Base-by-base conservation (phyloP, 1,140 invertebrate species). In the Drosophila sp. region DNA sequence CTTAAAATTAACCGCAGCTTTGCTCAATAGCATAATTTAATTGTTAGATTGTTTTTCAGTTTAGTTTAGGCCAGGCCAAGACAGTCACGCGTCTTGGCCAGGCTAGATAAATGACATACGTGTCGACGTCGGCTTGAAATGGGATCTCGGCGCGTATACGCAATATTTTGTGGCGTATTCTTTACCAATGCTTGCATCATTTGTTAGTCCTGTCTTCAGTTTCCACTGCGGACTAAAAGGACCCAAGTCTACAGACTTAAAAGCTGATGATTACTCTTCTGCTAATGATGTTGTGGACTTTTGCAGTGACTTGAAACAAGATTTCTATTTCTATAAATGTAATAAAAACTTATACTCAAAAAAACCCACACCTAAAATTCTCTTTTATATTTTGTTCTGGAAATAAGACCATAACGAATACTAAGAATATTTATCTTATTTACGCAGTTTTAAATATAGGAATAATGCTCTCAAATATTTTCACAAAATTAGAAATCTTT, bases 61-160 rank as follows among this genome's bases (percentile, higher is more conserved):
- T 38, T 11, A 53, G 29, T 13, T 13, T 38, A 25, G 14, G 38
- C 7, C 36, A 53, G 21, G 21, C 1, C 21, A 21, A 4, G 21
- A 21, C 38, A 54, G 56, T 25, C 57, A 69, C 48, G 57, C 41
- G n/a, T 16, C 50, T 11, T 29, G 45, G 36, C n/a, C 38, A 41
- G 53, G 48, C 62, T 79, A 83, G 76, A 83, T 84, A 79, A 83
- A 83, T 83, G 76, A 84, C 72, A 76, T 72, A 75, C 71, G 56
- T 83, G 76, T 79, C 66, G 63, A 38, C 40, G n/a, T n/a, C 25
- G 41, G 8, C 34, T 38, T 40, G 6, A 45, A 67, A 51, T 43
- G 46, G 53, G 48, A 62, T 25, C 29, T 13, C 32, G 25, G 27
- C 8, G 54, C 73, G 54, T 76, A 57, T 76, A 75, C 63, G 65